A percentile compares a stretch with the other conserved stretches of the same genome.
Conservation (phyloP, 2,113 vertebrate species). For the Anthoscopus minutus region DNA sequence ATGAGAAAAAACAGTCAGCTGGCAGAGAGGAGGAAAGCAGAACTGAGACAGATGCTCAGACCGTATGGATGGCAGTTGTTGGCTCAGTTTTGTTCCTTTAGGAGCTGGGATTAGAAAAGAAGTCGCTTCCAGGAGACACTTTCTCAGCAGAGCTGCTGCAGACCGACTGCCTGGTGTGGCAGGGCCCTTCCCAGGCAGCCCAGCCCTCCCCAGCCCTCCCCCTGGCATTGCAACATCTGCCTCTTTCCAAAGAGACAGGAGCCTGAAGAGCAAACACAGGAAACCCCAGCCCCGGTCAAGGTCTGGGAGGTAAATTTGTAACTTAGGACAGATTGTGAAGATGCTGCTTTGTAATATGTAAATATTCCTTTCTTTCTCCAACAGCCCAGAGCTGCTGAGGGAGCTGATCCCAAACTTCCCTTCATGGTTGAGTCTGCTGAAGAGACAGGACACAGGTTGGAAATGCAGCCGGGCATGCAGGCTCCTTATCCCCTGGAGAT, state of each 20-base stretch:
- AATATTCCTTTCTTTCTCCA: slow-evolving; percentile 9
- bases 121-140: not conserved
- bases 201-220: slow-evolving; percentile 23
- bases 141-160: not conserved
- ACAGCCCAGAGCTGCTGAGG: not conserved
- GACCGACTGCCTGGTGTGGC: not conserved
- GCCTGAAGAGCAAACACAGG: slow-evolving; percentile 29
- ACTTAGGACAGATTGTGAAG: slow-evolving; percentile 9
- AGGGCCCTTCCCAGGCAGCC: not conserved
- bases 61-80: not conserved
- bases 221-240: slow-evolving; percentile 43
- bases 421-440: slow-evolving; percentile 17
- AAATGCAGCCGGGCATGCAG: not conserved
- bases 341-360: not conserved
- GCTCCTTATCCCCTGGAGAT: not conserved
- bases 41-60: not conserved
- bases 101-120: not conserved
- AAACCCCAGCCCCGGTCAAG: slow-evolving; percentile 44
- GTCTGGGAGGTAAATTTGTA: slow-evolving; percentile 64
- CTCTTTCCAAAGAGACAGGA: not conserved
- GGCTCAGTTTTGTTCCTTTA: not conserved
- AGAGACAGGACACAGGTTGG: slow-evolving; percentile 6
- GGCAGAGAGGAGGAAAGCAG: not conserved
- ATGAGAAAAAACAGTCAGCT: not conserved
- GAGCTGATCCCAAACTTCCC: not conserved